Evolutionary conservation across 2,113 vertebrate species (phyloP).

Genomic region (Oryzias curvinotus): DNA sequence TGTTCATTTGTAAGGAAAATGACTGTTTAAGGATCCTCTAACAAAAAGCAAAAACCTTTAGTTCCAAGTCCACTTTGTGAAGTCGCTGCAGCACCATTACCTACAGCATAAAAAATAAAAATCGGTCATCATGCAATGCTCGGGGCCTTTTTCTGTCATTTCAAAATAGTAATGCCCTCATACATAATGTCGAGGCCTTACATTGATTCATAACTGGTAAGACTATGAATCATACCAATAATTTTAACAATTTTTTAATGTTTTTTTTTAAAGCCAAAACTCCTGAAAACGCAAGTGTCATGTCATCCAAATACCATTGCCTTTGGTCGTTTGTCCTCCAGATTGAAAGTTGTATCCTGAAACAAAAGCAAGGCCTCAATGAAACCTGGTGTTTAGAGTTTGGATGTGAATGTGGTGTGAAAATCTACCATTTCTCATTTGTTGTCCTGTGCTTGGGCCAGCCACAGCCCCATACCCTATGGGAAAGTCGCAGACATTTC

Average conservation of each 20-base stretch:
- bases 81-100: slow-evolving; percentile 31
- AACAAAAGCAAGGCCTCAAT: background rate
- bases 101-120: slow-evolving; percentile 7
- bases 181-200: too few relatives aligned
- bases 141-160: too few relatives aligned
- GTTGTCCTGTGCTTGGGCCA: slow-evolving; percentile 1
- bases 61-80: slow-evolving; percentile 24
- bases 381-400: background rate
- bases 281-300: too few relatives aligned
- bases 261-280: too few relatives aligned
- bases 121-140: too few relatives aligned
- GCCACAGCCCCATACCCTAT: background rate
- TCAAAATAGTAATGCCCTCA: too few relatives aligned
- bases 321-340: slow-evolving; percentile 40
- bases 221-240: too few relatives aligned
- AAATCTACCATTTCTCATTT: background rate
- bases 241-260: too few relatives aligned
- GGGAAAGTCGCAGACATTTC: background rate
- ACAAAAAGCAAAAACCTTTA: slow-evolving; percentile 14
- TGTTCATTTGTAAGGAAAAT: background rate
- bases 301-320: slow-evolving; percentile 34
- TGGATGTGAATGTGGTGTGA: background rate
- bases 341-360: slow-evolving; percentile 33
- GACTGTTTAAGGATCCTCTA: background rate
- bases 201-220: too few relatives aligned